A percentile compares a stretch with the other conserved stretches of the same genome.
Conservation (phyloP, 2,888 invertebrate species). For the Muscina levida region DNA sequence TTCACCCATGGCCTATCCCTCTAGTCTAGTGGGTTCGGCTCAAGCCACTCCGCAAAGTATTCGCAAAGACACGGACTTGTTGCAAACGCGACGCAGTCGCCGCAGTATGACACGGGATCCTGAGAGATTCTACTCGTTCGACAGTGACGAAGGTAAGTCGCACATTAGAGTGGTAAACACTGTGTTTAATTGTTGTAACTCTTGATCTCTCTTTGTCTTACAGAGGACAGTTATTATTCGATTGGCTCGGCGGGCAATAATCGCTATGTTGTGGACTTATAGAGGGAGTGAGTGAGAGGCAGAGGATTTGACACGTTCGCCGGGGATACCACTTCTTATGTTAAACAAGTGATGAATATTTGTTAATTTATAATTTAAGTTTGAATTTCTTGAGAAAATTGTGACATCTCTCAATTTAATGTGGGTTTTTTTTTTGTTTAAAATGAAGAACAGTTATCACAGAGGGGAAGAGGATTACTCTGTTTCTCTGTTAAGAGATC, state of each 20-base stretch:
- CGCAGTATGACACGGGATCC: slow-evolving; percentile 76
- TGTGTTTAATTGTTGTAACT: too few species aligned
- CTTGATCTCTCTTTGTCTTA: slow-evolving; percentile 41
- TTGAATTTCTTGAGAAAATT: not conserved
- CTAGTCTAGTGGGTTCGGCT: slow-evolving; percentile 69
- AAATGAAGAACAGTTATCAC: not conserved
- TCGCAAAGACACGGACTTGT: slow-evolving; percentile 51
- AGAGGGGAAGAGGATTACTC: not conserved
- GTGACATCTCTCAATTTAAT: not conserved
- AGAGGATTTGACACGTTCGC: not conserved
- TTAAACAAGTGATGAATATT: too few species aligned
- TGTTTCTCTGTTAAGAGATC: too few species aligned
- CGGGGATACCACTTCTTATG: too few species aligned
- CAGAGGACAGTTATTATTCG: slow-evolving; percentile 77
- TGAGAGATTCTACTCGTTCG: slow-evolving; percentile 78
- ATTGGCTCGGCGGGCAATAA: slow-evolving; percentile 76
- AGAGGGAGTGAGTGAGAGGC: slow-evolving; percentile 30
- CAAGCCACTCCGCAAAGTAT: slow-evolving; percentile 70
- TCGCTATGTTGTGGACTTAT: slow-evolving; percentile 76
- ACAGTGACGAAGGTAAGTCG: slow-evolving; percentile 77
- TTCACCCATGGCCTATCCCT: slow-evolving; percentile 75
- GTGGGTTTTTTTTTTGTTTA: not conserved
- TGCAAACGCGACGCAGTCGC: slow-evolving; percentile 68
- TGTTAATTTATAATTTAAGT: not conserved
- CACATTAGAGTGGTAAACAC: too few species aligned